phyloP scores from a whole-genome alignment of 2,797 vertebrate genomes.

The Ispidina lecontei region DNA sequence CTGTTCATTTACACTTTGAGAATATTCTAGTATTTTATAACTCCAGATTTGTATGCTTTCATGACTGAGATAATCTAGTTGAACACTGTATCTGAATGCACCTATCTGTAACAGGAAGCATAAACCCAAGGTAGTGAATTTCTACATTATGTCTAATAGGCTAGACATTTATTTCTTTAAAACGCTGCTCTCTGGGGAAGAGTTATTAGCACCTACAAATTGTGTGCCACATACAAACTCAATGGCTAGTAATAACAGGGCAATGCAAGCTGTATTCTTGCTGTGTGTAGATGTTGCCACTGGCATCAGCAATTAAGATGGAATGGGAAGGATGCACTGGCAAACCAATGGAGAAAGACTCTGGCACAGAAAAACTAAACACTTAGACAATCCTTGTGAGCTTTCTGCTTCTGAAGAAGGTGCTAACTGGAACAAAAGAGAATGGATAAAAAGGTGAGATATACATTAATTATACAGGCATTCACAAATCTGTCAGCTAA shows the following conservation, averaged over 20 bases:
- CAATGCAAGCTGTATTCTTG: slow-evolving; percentile 48
- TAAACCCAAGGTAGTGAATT: slow-evolving; percentile 35
- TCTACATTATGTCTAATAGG: slow-evolving; percentile 50
- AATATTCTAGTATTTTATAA: neutral
- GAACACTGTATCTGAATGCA: neutral
- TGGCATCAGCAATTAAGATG: slow-evolving; percentile 54
- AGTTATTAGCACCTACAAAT: slow-evolving; percentile 68
- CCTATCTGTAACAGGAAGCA: slow-evolving; percentile 41
- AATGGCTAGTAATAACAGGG: slow-evolving; percentile 51
- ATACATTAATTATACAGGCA: neutral
- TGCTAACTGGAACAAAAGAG: neutral
- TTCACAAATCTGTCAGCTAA: neutral
- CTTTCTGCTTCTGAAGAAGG: slow-evolving; percentile 7
- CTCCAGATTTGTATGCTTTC: neutral
- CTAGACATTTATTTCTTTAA: slow-evolving; percentile 62
- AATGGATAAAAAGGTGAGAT: neutral
- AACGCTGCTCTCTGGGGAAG: slow-evolving; percentile 70
- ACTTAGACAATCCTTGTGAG: neutral
- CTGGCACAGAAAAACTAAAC: slow-evolving; percentile 29
- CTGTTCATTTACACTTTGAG: neutral
- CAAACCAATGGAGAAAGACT: slow-evolving; percentile 40
- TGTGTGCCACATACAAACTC: slow-evolving; percentile 58
- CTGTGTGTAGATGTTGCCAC: slow-evolving; percentile 15
- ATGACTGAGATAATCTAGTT: slow-evolving; percentile 21
- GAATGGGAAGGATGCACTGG: slow-evolving; percentile 33